Evolutionary conservation across 1,140 invertebrate species (phyloP), one percentile per base, ranked within the genome.

Genomic region (Manduca sexta): DNA sequence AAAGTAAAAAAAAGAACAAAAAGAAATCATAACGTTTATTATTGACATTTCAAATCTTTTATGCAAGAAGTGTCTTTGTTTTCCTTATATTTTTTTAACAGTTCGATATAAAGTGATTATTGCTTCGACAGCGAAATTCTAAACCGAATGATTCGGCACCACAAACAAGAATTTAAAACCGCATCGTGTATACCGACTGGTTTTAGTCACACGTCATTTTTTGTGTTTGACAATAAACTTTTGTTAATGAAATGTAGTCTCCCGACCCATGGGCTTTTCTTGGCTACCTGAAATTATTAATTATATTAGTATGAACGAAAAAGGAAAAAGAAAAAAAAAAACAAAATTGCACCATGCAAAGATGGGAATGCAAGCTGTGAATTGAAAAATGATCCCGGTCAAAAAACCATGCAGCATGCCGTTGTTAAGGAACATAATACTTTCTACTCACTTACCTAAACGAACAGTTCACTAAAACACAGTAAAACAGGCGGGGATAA

Each of bases 251-350:
- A 60, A 74, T 79, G 81, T 68, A 75, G 75, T 69, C 75, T 78
- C 76, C 81, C 81, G 75, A 83, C 71, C 77, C 81, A 67, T 62
- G 81, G 77, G 77, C 45, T 75, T 81, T 26, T 83, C 74, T 78
- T 58, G 77, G 75, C 69, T 77, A 85, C 81, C 81, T 85, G 81
- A 85, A 85, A 85, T 78, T 81, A 80, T 81, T 81, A 81, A 84
- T 79, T 80, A 78, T 68, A 84, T 84, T 84, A 84, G 81, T 84
- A 83, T 73, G 77, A 81, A 83, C 77, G 65, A 76, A 78, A 69
- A 71, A 56, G 54, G 53, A 67, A 69, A 71, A 64, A 58, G n/a
- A n/a, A 53, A 66, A 64, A 58, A 26, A 5, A 53, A 66, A 70
- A 68, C 46, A 50, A 42, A 61, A 66, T 61, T 49, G 56, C 39